phyloP scores from a whole-genome alignment of 2,888 invertebrate species.

The Lacanobia oleracea region DNA sequence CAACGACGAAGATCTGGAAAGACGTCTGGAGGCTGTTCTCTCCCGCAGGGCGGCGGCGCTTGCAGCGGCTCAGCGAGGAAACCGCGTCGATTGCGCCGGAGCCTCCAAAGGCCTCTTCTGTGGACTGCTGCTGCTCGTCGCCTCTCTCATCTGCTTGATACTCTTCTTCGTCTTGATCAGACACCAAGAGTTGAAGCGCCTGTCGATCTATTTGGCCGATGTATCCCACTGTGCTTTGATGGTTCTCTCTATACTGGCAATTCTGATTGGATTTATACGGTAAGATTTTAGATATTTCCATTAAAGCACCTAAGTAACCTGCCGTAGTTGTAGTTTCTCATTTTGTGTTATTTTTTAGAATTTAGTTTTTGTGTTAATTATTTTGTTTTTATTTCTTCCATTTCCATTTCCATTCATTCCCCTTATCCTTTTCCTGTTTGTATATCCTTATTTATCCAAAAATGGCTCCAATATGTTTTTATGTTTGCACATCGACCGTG shows the following conservation, averaged over 20 bases:
- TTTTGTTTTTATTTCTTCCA: constrained; percentile 68
- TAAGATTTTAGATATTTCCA: constrained; percentile 78
- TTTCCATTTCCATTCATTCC: constrained; percentile 51
- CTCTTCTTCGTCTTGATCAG: constrained; percentile 98
- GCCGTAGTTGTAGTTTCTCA: not conserved
- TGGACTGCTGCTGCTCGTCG: constrained; percentile 96
- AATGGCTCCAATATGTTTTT: constrained; percentile 68
- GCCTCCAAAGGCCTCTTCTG: constrained; percentile 98
- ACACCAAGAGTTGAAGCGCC: constrained; percentile 94
- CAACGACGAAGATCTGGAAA: constrained; percentile 96
- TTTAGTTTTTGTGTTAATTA: constrained; percentile 58
- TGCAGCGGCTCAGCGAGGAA: constrained; percentile 95
- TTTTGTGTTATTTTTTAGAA: constrained; percentile 26
- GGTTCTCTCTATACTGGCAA: constrained; percentile 96
- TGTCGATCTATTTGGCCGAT: constrained; percentile 97
- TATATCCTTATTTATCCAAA: constrained; percentile 48
- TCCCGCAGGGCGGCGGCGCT: constrained; percentile 96
- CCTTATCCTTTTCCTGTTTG: constrained; percentile 46
- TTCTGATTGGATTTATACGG: constrained; percentile 97
- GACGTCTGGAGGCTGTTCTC: constrained; percentile 96
- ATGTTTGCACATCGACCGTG: constrained; percentile 64
- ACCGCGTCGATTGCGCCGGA: constrained; percentile 98
- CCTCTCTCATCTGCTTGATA: constrained; percentile 97
- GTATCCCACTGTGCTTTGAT: constrained; percentile 97
- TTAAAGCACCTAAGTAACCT: constrained; percentile 15